These are phyloP conservation scores for Orbicella faveolata DNA, from an alignment of 64 coral and sea anemone genomes.

Conservation along the genomic window DNA sequence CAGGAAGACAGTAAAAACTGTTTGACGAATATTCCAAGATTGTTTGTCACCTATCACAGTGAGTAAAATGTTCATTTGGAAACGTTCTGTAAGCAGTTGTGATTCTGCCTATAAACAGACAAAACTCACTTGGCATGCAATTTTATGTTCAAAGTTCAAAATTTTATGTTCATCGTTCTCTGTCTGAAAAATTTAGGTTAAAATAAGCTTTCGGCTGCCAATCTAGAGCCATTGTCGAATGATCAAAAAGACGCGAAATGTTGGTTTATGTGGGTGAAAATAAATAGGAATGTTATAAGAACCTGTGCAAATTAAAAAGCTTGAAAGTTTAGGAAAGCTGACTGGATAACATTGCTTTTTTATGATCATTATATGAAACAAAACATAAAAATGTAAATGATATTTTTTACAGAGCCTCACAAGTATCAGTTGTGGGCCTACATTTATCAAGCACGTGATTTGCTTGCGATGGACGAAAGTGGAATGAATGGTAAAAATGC, in stretches of 20 bases:
- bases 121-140: no score
- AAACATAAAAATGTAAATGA: not conserved
- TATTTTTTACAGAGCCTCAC: constrained; percentile 40
- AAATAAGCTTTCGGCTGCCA: no score
- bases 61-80: not conserved
- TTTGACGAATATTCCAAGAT: constrained; percentile 28
- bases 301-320: not conserved
- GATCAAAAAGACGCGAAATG: no score
- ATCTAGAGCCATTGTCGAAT: no score
- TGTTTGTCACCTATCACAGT: constrained; percentile 34
- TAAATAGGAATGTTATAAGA: no score
- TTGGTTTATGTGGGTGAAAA: no score
- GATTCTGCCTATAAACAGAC: no score
- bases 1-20: constrained; percentile 29
- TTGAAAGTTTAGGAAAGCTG: not conserved
- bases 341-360: no score
- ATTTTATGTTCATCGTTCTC: no score
- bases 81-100: not conserved
- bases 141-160: no score
- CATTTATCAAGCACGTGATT: constrained; percentile 65
- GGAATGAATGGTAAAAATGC: constrained; percentile 60
- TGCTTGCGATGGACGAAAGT: constrained; percentile 56
- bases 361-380: not conserved
- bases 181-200: no score
- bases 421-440: constrained; percentile 69